Conservation (phyloP, 2,113 vertebrate genomes). For the Pseudorasbora parva region DNA sequence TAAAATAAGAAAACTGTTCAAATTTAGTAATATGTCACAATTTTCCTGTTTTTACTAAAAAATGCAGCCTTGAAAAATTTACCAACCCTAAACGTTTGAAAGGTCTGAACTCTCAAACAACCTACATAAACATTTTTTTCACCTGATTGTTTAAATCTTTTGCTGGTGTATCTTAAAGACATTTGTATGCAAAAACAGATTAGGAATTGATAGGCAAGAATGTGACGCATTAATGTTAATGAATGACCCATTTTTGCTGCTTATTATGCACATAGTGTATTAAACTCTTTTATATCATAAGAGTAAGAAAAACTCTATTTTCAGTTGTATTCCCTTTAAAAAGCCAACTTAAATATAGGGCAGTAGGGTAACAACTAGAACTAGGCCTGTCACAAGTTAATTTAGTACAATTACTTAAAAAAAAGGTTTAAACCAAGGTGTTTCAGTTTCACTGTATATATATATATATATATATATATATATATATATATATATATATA, state of each 20-base stretch:
- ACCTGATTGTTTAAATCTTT: neutral
- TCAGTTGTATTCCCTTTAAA: neutral
- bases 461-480: too few relatives aligned
- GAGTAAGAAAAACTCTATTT: neutral
- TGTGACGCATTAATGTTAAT: neutral
- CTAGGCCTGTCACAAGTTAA: neutral
- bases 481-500: too few relatives aligned
- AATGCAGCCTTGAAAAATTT: too few relatives aligned
- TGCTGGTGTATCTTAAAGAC: neutral
- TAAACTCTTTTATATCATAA: neutral
- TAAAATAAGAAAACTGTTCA: neutral
- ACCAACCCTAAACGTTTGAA: too few relatives aligned
- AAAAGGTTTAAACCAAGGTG: too few relatives aligned
- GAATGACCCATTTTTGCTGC: neutral
- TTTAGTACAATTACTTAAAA: neutral
- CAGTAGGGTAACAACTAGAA: slow-evolving; percentile 2
- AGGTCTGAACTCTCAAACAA: too few relatives aligned
- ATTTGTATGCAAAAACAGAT: neutral
- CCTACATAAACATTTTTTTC: neutral
- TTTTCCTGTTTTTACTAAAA: neutral
- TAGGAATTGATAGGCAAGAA: neutral
- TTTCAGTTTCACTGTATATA: too few relatives aligned
- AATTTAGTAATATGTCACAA: neutral
- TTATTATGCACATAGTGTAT: neutral
- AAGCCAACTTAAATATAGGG: slow-evolving; percentile 3